Evolutionary conservation across 1,140 invertebrate genomes (phyloP), one percentile per base, ranked within the genome.

Genomic region (Maconellicoccus hirsutus): DNA sequence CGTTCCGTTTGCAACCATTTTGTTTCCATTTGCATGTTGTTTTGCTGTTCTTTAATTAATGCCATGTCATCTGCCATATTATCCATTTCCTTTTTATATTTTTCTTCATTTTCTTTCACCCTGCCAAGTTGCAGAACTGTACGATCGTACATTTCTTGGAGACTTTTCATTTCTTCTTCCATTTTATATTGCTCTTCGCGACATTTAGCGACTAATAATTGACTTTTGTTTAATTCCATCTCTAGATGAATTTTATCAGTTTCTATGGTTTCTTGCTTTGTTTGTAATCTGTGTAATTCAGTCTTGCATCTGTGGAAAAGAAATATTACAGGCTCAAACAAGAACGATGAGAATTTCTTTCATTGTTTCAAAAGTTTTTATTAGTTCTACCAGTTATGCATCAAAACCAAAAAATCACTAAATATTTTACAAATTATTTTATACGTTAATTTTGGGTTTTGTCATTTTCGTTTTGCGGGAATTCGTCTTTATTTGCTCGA

Each of bases 41-140:
- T 93, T 77, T 91, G 92, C 26, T 72, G 84, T 76, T 95, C 93
- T n/a, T 91, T 84, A 61, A 92, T 84, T 84, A 95, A 90, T 78
- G 92, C 89, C 1, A 92, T 79, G 76, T 93, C 91, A 61, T 92
- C 85, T 73, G 84, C 81, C 70, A 90, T 77, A 75, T 89, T 83
- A 75, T 94, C 92, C 72, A 94, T 83, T 75, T 94, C 92, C 76
- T 91, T 90, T 78, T 93, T 92, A 10, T 90, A 87, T 78, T 95
- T 94, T 74, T 95, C 93, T 81, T 96, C 93, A 75, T 87, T 85
- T 78, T 96, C 93, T 78, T 94, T 93, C 23, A 89, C 87, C 75
- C 93, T 84, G 70, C 86, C 87, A 0, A 95, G 81, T 77, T 95
- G 92, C 42, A 94, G 80, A 7, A 89, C 86, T 0, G 91, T 86